Base-by-base conservation (phyloP, 2,113 vertebrate genomes). In the Phalacrocorax brasilianus region DNA sequence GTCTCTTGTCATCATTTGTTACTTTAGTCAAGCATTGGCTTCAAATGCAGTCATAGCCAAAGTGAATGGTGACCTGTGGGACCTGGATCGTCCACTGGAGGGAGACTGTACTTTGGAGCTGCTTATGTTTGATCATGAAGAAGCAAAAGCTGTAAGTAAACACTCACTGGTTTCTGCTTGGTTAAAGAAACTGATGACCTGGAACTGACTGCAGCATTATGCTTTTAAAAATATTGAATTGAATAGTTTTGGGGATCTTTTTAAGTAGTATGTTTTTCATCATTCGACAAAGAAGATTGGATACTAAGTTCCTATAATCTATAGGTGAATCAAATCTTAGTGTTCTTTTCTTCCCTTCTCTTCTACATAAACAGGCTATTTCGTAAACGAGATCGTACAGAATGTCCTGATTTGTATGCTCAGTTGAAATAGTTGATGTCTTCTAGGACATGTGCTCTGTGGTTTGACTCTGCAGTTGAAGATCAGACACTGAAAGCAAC, bases 1-100 rank as follows among this genome's bases (percentile, higher is more conserved):
- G 12, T 88, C 16, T 63, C 16, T 20, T 83, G 20, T 47, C 19
- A 26, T 91, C 28, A 22, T 14, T 93, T 95, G 45, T 11, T 52
- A 53, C 61, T 42, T 33, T 32, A 98, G 98, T 78, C 96, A 82
- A 47, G 93, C 67, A 2, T 81, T 98, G 94, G 98, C 98, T 47
- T 98, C 98, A 15, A 97, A 93, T 83, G 72, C 95, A 8, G 91
- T 98, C 11, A 62, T 98, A 56, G 98, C 98, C 62, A 98, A 97
- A 91, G 98, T 98, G 42, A 98, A 97, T 5, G 97, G 97, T 47
- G 96, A 97, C 2, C 5, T 98, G 18, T 98, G 98, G 98, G 98
- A 98, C 85, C 80, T 98, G 45, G 98, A 98, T 86, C 98, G 98
- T 24, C 98, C 98, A 0, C 79, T 98, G 91, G 98, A 98, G 83